phyloP scores from a whole-genome alignment of 1,140 invertebrate genomes.

The Drosophila rufa region DNA sequence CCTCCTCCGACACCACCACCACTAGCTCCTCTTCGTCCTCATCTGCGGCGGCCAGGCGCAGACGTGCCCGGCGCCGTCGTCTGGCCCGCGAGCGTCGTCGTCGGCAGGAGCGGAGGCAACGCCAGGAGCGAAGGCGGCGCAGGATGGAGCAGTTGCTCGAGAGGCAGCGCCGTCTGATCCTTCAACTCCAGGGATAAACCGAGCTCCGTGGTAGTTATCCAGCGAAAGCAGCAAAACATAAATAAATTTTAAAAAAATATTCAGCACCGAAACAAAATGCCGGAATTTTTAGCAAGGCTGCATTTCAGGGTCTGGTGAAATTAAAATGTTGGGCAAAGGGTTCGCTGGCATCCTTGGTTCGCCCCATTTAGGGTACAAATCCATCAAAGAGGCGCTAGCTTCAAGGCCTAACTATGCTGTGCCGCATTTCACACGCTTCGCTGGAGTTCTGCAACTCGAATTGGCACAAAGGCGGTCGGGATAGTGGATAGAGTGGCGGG shows the following conservation, averaged over 20 bases:
- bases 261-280: neutral
- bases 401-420: slow-evolving; percentile 56
- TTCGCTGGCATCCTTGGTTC: slow-evolving; percentile 32
- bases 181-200: slow-evolving; percentile 22
- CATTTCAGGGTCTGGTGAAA: slow-evolving; percentile 6
- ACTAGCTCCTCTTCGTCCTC: slow-evolving; percentile 7
- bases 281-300: too few species aligned
- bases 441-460: slow-evolving; percentile 78
- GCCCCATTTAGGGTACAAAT: slow-evolving; percentile 59
- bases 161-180: slow-evolving; percentile 23
- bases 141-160: slow-evolving; percentile 10
- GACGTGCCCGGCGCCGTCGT: slow-evolving; percentile 20
- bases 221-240: neutral
- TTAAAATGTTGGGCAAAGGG: slow-evolving; percentile 29
- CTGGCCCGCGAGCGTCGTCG: slow-evolving; percentile 35
- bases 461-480: slow-evolving; percentile 61
- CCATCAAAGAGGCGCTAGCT: slow-evolving; percentile 64
- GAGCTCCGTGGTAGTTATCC: neutral
- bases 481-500: slow-evolving; percentile 17
- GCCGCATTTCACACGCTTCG: slow-evolving; percentile 76
- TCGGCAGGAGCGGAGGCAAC: slow-evolving; percentile 19
- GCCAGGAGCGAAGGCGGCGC: slow-evolving; percentile 11
- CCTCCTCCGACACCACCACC: slow-evolving; percentile 6
- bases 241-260: neutral
- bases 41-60: slow-evolving; percentile 33